Percentiles rank a stretch among this genome's conserved stretches.
These are phyloP conservation scores for Clarias macrocephalus DNA, from an alignment of 2,113 vertebrate genomes.

Conservation along the genomic window DNA sequence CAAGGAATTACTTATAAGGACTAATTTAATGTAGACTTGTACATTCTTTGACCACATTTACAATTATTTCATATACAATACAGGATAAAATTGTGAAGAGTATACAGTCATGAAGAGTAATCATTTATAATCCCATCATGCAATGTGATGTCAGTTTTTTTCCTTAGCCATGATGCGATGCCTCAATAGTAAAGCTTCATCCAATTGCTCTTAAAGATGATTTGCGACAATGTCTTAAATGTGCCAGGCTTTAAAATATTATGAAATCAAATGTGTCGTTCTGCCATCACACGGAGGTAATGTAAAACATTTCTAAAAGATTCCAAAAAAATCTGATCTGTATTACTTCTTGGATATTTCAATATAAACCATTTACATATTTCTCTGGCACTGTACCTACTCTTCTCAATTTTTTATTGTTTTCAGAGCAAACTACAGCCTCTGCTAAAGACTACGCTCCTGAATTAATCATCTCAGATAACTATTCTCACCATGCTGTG, in stretches of 20 bases:
- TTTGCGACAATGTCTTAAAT: background rate
- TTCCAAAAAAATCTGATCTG: background rate
- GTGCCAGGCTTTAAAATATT: background rate
- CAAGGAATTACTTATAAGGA: too few relatives aligned
- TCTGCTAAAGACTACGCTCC: background rate
- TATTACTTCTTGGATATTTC: background rate
- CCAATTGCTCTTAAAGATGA: background rate
- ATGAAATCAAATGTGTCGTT: background rate
- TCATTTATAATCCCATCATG: background rate
- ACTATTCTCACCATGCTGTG: constrained; percentile 38
- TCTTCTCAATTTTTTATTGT: background rate
- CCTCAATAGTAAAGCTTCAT: background rate
- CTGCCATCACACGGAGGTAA: background rate
- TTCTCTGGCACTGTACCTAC: background rate
- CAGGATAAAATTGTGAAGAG: background rate
- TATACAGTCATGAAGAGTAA: background rate
- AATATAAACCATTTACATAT: background rate
- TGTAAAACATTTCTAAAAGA: background rate
- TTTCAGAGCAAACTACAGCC: background rate
- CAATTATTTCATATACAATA: background rate
- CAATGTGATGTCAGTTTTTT: background rate
- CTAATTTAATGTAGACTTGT: background rate
- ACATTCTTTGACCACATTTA: background rate
- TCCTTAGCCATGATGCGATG: background rate
- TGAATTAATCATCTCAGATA: constrained; percentile 42